A percentile compares a stretch with the other conserved stretches of the same genome.
phyloP scores from a whole-genome alignment of 1,140 invertebrate species.

The Caenorhabditis latens region DNA sequence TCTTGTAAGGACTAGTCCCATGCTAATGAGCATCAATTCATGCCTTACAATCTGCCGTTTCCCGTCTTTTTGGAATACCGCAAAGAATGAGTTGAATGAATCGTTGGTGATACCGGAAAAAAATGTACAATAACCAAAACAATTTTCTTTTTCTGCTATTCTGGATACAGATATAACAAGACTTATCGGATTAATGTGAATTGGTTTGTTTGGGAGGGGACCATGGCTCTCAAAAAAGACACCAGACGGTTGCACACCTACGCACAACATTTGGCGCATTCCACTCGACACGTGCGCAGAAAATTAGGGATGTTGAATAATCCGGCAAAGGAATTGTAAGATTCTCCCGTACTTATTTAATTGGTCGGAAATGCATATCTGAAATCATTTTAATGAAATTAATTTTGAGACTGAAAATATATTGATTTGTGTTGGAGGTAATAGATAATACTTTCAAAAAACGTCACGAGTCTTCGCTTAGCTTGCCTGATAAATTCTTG shows the following conservation, averaged over 20 bases:
- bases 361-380: neutral
- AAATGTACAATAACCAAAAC: neutral
- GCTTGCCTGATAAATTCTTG: too few relatives aligned
- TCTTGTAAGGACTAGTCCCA: neutral
- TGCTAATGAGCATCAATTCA: slow-evolving; percentile 50
- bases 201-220: neutral
- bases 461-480: too few relatives aligned
- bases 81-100: neutral
- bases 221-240: slow-evolving; percentile 37
- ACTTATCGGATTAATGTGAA: slow-evolving; percentile 20
- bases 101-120: neutral
- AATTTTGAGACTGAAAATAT: too few relatives aligned
- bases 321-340: neutral
- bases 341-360: neutral
- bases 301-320: neutral
- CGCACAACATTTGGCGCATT: slow-evolving; percentile 43
- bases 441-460: too few relatives aligned
- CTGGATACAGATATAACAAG: neutral
- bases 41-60: slow-evolving; percentile 29
- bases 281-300: slow-evolving; percentile 19
- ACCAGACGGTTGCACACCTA: slow-evolving; percentile 36
- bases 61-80: neutral
- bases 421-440: too few relatives aligned
- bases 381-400: too few relatives aligned
- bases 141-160: neutral